Conservation (phyloP, 2,888 invertebrate species). For the Leptinotarsa juncta region DNA sequence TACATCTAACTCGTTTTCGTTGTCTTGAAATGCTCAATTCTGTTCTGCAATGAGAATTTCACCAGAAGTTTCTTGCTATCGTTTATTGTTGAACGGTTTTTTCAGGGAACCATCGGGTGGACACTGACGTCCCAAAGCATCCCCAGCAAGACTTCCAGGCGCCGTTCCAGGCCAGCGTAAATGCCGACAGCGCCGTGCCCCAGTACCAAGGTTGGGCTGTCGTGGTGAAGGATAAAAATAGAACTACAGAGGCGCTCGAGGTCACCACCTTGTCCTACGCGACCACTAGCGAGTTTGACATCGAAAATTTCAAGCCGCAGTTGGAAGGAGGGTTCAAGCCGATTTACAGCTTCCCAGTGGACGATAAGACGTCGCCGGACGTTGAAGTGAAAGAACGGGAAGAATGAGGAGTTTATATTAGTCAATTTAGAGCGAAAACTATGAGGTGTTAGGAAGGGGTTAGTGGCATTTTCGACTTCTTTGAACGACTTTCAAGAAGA, state of each 20-base stretch:
- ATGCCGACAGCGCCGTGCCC: conserved; percentile 67
- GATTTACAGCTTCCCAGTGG: conserved; percentile 68
- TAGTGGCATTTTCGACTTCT: conserved; percentile 11
- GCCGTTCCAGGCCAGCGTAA: conserved; percentile 76
- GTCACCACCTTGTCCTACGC: conserved; percentile 59
- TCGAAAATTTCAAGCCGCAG: conserved; percentile 76
- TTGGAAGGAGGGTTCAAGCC: conserved; percentile 78
- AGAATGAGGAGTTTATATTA: conserved; percentile 38
- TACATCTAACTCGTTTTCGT: no score
- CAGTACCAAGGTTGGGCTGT: conserved; percentile 75
- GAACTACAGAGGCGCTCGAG: conserved; percentile 50
- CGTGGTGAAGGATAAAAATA: conserved; percentile 63
- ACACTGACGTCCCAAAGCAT: conserved; percentile 41
- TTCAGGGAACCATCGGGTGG: conserved; percentile 43
- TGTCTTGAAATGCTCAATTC: no score
- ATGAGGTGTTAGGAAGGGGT: conserved; percentile 40
- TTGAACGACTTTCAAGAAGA: no score
- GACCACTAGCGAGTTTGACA: conserved; percentile 70
- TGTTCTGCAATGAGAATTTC: no score
- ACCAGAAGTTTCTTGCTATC: no score
- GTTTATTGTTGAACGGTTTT: no score
- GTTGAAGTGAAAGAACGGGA: conserved; percentile 49
- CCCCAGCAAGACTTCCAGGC: conserved; percentile 73
- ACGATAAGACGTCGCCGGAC: conserved; percentile 45
- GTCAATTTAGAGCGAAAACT: conserved; percentile 30